phyloP scores from a whole-genome alignment of 2,797 vertebrate genomes.

The Scarus forsteni region DNA sequence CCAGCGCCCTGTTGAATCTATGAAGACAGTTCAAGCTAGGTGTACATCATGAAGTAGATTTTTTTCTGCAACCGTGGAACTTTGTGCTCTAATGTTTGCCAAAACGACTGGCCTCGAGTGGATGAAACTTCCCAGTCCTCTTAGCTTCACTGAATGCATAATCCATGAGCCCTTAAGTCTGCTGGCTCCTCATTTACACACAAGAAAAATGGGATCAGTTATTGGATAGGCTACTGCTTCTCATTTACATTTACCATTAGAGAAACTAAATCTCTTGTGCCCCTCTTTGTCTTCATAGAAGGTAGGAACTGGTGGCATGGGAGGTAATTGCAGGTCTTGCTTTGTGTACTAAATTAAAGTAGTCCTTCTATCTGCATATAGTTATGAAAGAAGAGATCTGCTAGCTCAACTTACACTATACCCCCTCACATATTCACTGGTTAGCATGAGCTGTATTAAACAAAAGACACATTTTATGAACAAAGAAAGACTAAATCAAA shows the following conservation, averaged over 20 bases:
- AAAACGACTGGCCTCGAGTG: constrained; percentile 6
- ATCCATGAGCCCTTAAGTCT: constrained; percentile 14
- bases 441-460: constrained; percentile 9
- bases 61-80: constrained; percentile 18
- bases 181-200: constrained; percentile 22
- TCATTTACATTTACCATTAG: constrained; percentile 25
- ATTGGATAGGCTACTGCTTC: constrained; percentile 3
- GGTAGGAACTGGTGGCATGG: constrained; percentile 9
- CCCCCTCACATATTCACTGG: background rate
- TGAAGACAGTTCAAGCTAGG: too few relatives aligned
- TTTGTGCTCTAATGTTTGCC: background rate
- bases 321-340: constrained; percentile 16
- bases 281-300: background rate
- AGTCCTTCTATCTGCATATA: background rate
- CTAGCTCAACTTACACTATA: background rate
- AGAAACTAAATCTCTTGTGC: constrained; percentile 10
- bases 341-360: background rate
- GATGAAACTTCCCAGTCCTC: constrained; percentile 14
- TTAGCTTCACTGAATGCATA: constrained; percentile 14
- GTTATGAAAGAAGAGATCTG: constrained; percentile 5
- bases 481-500: background rate
- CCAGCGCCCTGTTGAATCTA: too few relatives aligned
- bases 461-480: constrained; percentile 15
- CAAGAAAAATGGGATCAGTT: background rate
- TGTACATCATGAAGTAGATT: background rate